A percentile compares a stretch with the other conserved stretches of the same genome.
phyloP scores from a whole-genome alignment of 2,888 invertebrate genomes.

The Augiades crinisus region DNA sequence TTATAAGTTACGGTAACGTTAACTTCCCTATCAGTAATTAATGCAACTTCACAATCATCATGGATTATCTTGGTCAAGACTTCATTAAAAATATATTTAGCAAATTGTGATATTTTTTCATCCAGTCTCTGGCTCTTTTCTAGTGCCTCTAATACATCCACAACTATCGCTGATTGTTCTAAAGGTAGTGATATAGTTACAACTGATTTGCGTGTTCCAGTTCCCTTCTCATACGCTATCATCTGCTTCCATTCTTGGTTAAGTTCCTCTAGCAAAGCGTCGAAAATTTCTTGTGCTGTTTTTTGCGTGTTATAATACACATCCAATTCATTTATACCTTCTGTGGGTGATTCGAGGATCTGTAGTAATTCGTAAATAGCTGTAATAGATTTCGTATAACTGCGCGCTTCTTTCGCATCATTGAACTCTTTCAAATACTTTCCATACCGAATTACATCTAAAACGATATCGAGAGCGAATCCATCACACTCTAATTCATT shows the following conservation, averaged over 20 bases:
- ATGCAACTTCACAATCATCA: constrained; percentile 62
- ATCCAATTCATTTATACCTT: constrained; percentile 75
- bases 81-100: constrained; percentile 79
- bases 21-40: constrained; percentile 55
- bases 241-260: constrained; percentile 71
- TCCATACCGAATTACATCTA: constrained; percentile 57
- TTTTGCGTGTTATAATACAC: constrained; percentile 72
- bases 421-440: constrained; percentile 60
- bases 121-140: constrained; percentile 60
- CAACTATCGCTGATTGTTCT: constrained; percentile 44
- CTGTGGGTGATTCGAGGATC: constrained; percentile 64
- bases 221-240: constrained; percentile 59
- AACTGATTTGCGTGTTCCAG: constrained; percentile 47
- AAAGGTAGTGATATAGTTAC: constrained; percentile 59
- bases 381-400: constrained; percentile 69
- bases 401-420: constrained; percentile 53
- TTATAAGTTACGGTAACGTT: constrained; percentile 63
- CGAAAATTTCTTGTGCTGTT: constrained; percentile 65
- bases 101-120: constrained; percentile 78
- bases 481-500: constrained; percentile 79
- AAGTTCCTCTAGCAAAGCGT: constrained; percentile 69
- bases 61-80: constrained; percentile 82
- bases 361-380: constrained; percentile 70
- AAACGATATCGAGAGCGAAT: constrained; percentile 74
- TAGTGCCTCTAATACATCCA: constrained; percentile 64